These are phyloP conservation scores for Hyalella azteca DNA, from an alignment of 2,888 invertebrate genomes.

Conservation along the genomic window DNA sequence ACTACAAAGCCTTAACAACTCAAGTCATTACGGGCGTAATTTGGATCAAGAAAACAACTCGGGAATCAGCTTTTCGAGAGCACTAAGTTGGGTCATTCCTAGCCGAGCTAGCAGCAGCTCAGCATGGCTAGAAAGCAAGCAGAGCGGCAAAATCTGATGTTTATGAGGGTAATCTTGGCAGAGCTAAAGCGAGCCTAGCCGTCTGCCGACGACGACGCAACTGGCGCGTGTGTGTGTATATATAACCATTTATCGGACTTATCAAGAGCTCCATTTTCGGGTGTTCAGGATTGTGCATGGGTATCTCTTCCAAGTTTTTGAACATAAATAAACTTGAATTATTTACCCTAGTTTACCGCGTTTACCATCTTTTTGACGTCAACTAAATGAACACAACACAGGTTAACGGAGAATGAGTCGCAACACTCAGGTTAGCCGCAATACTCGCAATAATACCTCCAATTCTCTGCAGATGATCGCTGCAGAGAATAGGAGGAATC, in stretches of 20 bases:
- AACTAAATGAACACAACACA: background rate
- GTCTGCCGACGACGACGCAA: background rate
- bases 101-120: slow-evolving; percentile 12
- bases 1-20: background rate
- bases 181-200: slow-evolving; percentile 19
- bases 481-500: background rate
- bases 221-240: background rate
- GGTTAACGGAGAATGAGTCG: background rate
- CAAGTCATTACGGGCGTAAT: slow-evolving; percentile 19
- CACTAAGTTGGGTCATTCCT: slow-evolving; percentile 32
- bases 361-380: no score
- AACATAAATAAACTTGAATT: background rate
- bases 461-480: background rate
- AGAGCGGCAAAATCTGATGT: slow-evolving; percentile 28
- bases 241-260: background rate
- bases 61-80: slow-evolving; percentile 1
- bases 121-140: slow-evolving; percentile 16
- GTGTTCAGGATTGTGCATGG: background rate
- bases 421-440: background rate
- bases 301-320: background rate
- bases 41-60: slow-evolving; percentile 13
- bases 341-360: no score
- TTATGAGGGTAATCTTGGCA: slow-evolving; percentile 23
- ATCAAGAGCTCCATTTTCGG: background rate
- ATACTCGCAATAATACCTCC: background rate